Evolutionary conservation across 1,140 invertebrate genomes (phyloP).

Genomic region (Drosophila jambulina): DNA sequence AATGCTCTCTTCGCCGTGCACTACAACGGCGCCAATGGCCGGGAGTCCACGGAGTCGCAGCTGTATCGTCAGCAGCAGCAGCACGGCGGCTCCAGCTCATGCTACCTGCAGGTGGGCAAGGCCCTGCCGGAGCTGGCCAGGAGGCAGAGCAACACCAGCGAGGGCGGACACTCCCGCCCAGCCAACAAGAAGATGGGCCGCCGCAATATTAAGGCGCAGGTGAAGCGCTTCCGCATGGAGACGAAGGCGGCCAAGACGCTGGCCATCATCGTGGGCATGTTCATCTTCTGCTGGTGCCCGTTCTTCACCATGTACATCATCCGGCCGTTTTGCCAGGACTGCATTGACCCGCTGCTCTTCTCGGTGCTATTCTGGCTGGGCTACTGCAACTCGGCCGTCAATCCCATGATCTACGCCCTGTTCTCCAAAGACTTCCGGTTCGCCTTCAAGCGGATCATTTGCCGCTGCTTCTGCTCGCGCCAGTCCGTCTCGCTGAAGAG

Average conservation of each 20-base stretch:
- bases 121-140: slow-evolving; percentile 70
- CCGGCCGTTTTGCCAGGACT: slow-evolving; percentile 89
- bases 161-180: slow-evolving; percentile 75
- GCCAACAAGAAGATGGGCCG: slow-evolving; percentile 88
- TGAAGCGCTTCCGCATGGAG: slow-evolving; percentile 90
- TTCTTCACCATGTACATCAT: slow-evolving; percentile 95
- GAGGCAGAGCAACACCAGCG: slow-evolving; percentile 84
- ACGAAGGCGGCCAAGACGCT: slow-evolving; percentile 96
- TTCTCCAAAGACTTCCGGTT: slow-evolving; percentile 93
- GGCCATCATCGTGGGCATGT: slow-evolving; percentile 96
- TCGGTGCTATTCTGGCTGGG: slow-evolving; percentile 95
- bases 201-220: slow-evolving; percentile 86
- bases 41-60: slow-evolving; percentile 72
- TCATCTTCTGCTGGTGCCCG: slow-evolving; percentile 95
- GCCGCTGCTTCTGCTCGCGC: slow-evolving; percentile 86
- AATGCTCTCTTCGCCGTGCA: slow-evolving; percentile 76
- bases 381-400: slow-evolving; percentile 96
- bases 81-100: slow-evolving; percentile 86
- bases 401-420: slow-evolving; percentile 95
- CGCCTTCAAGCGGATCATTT: slow-evolving; percentile 92
- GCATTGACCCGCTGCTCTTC: slow-evolving; percentile 91
- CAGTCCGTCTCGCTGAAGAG: slow-evolving; percentile 77
- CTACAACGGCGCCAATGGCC: slow-evolving; percentile 69
- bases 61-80: slow-evolving; percentile 84
- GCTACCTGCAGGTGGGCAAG: slow-evolving; percentile 87